Conservation (phyloP, 2,888 invertebrate genomes). For the Blastobasis adustella region DNA sequence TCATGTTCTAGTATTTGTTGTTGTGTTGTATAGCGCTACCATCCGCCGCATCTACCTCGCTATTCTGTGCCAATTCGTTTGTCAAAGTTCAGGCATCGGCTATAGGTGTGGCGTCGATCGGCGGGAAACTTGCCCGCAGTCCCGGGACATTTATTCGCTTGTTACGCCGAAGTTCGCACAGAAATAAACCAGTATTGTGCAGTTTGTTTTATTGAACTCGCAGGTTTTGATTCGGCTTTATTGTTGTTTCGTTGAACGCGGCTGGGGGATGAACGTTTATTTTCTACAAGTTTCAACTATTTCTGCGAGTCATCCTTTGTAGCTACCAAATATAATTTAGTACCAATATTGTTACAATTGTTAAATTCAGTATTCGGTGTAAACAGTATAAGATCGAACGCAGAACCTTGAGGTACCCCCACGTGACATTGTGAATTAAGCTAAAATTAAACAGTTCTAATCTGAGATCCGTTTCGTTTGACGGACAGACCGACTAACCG, state of each 20-base stretch:
- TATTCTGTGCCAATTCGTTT: slow-evolving; percentile 23
- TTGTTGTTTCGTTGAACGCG: neutral
- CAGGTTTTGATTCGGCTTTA: neutral
- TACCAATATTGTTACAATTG: no score
- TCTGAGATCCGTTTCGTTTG: no score
- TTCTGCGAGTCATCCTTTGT: no score
- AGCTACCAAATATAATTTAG: no score
- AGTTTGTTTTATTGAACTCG: slow-evolving; percentile 24
- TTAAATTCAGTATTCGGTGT: no score
- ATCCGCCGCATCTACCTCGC: slow-evolving; percentile 1
- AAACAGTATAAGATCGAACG: no score
- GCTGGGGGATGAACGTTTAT: neutral
- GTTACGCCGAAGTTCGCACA: slow-evolving; percentile 27
- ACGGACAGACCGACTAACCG: no score
- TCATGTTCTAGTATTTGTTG: no score
- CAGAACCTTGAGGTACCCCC: no score
- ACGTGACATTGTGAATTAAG: no score
- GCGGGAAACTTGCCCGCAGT: slow-evolving; percentile 32
- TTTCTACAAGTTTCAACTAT: no score
- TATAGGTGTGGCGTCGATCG: slow-evolving; percentile 31
- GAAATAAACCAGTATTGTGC: slow-evolving; percentile 6
- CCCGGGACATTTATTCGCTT: slow-evolving; percentile 40
- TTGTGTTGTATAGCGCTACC: neutral
- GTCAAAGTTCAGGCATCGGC: slow-evolving; percentile 40
- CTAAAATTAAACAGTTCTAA: no score